These are phyloP conservation scores for Aproaerema taeniolella DNA, from an alignment of 2,888 invertebrate species.

Conservation along the genomic window DNA sequence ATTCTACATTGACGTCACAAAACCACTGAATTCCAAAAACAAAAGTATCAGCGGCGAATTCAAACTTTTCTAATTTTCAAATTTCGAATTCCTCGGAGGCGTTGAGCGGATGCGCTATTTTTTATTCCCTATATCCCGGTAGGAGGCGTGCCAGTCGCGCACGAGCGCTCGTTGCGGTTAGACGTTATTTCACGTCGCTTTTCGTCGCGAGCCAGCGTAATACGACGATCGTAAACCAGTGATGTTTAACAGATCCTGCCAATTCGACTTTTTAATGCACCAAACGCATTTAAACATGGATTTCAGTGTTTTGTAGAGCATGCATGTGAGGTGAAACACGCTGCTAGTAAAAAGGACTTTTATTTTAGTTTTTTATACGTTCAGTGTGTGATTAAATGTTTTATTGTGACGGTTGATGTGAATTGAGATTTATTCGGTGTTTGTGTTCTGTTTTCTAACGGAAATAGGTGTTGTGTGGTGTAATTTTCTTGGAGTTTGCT, in stretches of 20 bases:
- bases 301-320: constrained; percentile 36
- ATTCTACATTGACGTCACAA: too few relatives aligned
- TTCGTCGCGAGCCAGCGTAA: constrained; percentile 13
- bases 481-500: not conserved
- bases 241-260: constrained; percentile 26
- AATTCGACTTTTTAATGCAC: constrained; percentile 19
- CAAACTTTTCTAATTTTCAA: constrained; percentile 14
- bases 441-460: constrained; percentile 24
- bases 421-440: constrained; percentile 29
- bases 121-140: constrained; percentile 12
- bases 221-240: constrained; percentile 36
- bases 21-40: too few relatives aligned
- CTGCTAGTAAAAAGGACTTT: constrained; percentile 10
- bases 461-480: constrained; percentile 16
- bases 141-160: constrained; percentile 38
- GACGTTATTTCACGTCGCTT: constrained; percentile 14
- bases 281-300: constrained; percentile 24
- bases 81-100: constrained; percentile 33
- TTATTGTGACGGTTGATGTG: constrained; percentile 33
- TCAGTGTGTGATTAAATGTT: constrained; percentile 30
- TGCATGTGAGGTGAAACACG: constrained; percentile 25
- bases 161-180: constrained; percentile 27
- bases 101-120: constrained; percentile 28
- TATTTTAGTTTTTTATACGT: constrained; percentile 27
- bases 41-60: too few relatives aligned